A percentile compares a stretch with the other conserved stretches of the same genome.
These are phyloP conservation scores for Mesodorylaimus sp. DNA, from an alignment of 2,888 invertebrate species.

Conservation along the genomic window DNA sequence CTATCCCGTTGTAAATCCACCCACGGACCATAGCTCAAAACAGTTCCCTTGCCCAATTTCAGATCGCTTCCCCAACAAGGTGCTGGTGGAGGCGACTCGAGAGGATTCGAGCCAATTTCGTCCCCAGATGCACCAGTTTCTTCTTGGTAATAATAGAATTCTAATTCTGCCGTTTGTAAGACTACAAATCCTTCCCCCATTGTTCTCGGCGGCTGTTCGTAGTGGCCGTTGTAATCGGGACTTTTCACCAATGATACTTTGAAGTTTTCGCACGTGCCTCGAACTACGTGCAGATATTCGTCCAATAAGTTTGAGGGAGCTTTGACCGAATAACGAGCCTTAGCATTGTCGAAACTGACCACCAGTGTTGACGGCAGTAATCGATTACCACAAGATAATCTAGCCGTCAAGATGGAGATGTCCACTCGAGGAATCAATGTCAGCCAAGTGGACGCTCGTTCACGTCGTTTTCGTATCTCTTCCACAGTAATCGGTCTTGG, in stretches of 20 bases:
- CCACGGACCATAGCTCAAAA: conserved; percentile 97
- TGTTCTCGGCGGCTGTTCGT: conserved; percentile 55
- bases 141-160: conserved; percentile 91
- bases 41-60: conserved; percentile 42
- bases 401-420: conserved; percentile 68
- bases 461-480: conserved; percentile 10
- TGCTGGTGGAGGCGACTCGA: not conserved
- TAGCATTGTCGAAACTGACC: conserved; percentile 69
- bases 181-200: conserved; percentile 98
- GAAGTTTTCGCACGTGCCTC: conserved; percentile 67
- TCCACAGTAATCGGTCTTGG: too few species aligned
- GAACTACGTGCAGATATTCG: conserved; percentile 83
- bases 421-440: conserved; percentile 11
- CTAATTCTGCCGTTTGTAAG: conserved; percentile 61
- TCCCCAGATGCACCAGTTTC: conserved; percentile 51
- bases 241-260: conserved; percentile 83
- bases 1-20: conserved; percentile 88
- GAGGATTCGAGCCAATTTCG: not conserved
- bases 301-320: conserved; percentile 53
- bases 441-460: conserved; percentile 10
- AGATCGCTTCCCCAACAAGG: not conserved
- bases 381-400: conserved; percentile 83
- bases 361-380: conserved; percentile 79
- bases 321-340: conserved; percentile 81
- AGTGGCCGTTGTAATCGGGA: conserved; percentile 70